Base-by-base conservation (phyloP, 2,888 invertebrate genomes). In the Cryptops parisi region DNA sequence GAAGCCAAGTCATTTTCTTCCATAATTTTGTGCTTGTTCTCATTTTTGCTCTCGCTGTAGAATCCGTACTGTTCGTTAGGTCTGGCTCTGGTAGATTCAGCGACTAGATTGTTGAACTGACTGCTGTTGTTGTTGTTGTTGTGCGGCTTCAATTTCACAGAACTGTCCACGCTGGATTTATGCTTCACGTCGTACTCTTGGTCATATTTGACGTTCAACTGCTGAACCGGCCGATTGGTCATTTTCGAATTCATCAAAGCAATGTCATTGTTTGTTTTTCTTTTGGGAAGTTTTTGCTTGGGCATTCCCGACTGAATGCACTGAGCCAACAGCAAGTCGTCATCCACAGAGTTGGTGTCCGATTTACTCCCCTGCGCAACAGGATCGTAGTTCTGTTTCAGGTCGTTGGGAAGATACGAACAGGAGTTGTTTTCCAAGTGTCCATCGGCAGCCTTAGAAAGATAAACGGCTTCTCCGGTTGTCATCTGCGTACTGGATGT, bases 291-390 rank as follows among this genome's bases (percentile, higher is more conserved):
- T 53, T 27, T 17, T 15, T 26, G 4, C 47, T 48, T 53, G 23
- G 19, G 53, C 41, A 40, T 51, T 9, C 41, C 49, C n/a, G 39
- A 38, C 38, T n/a, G 52, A 46, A 52, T 33, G 19, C 46, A 46
- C 17, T 46, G 22, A 12, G 6, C 24, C 5, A 46, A 24, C 12
- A 46, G 9, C 19, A 46, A 23, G 6, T 46, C 46, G 23, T 46
- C 46, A 17, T 27, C 38, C 15, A 21, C 19, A 22, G 19, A 38
- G 23, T 17, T 40, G 15, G 12, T 49, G 22, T 33, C 38, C 22
- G 39, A 38, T 4, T 38, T 38, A 39, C 38, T 24, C 6, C 40
- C 38, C 9, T 38, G 38, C 4, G 38, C 21, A 22, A 38, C 27
- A n/a, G 27, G n/a, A 12, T 26, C 2, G 4, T 47, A 21, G n/a